phyloP scores from a whole-genome alignment of 2,888 invertebrate genomes.

The Phaedon cochleariae region DNA sequence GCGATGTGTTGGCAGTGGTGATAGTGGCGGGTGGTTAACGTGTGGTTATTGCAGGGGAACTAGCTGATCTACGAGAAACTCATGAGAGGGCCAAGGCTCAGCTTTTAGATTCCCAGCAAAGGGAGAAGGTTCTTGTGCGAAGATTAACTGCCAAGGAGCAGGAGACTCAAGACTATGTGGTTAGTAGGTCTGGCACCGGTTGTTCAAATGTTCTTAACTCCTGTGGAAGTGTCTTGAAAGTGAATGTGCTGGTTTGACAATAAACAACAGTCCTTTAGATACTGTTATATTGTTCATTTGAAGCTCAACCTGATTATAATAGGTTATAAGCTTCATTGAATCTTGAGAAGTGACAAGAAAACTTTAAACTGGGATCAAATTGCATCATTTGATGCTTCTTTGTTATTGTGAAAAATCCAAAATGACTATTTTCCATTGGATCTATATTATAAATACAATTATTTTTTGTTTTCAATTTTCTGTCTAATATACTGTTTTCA shows the following conservation, averaged over 20 bases:
- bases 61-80: slow-evolving; percentile 76
- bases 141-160: slow-evolving; percentile 95
- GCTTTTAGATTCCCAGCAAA: slow-evolving; percentile 84
- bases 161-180: slow-evolving; percentile 95
- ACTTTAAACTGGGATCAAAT: too few relatives aligned
- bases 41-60: slow-evolving; percentile 69
- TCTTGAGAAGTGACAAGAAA: too few relatives aligned
- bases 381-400: too few relatives aligned
- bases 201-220: slow-evolving; percentile 59
- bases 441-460: too few relatives aligned
- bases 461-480: too few relatives aligned
- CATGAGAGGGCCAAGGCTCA: slow-evolving; percentile 84
- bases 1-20: slow-evolving; percentile 41
- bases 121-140: slow-evolving; percentile 92
- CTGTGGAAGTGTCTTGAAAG: slow-evolving; percentile 38
- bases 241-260: slow-evolving; percentile 1
- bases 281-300: background rate
- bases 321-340: too few relatives aligned
- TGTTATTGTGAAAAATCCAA: too few relatives aligned
- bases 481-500: too few relatives aligned
- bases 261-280: background rate
- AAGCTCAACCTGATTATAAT: background rate
- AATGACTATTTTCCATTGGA: too few relatives aligned
- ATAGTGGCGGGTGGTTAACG: slow-evolving; percentile 44
- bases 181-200: slow-evolving; percentile 65